Conservation (phyloP, 2,113 vertebrate genomes). For the Marmota monax region DNA sequence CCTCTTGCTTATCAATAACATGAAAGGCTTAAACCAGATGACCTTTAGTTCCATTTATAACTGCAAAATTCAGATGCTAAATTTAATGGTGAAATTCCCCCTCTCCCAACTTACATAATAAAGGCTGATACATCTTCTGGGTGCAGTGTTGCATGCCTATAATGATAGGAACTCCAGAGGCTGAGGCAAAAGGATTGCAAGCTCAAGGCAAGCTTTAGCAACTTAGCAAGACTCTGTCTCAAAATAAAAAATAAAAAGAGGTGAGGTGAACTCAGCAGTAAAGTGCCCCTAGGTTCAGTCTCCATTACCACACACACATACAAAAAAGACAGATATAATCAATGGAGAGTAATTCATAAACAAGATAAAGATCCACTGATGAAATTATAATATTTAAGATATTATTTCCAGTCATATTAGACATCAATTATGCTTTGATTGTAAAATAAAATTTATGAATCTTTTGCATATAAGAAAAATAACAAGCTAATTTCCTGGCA, state of each 20-base stretch:
- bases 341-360: slow-evolving; percentile 1
- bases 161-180: too few species aligned
- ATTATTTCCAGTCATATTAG: slow-evolving; percentile 32
- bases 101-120: background rate
- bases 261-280: too few species aligned
- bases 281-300: too few species aligned
- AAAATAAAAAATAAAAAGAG: too few species aligned
- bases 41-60: background rate
- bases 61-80: slow-evolving; percentile 48
- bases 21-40: background rate
- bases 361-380: background rate
- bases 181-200: too few species aligned
- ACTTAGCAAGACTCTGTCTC: too few species aligned
- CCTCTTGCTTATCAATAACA: slow-evolving; percentile 13
- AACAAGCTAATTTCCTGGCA: background rate
- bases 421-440: slow-evolving; percentile 34
- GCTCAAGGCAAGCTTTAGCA: too few species aligned
- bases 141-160: too few species aligned
- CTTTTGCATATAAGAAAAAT: slow-evolving; percentile 13
- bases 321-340: background rate
- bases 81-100: background rate
- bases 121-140: background rate
- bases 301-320: background rate
- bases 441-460: slow-evolving; percentile 14
- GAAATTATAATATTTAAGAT: slow-evolving; percentile 30